phyloP scores from a whole-genome alignment of 2,113 vertebrate species.

The Pipra filicauda region DNA sequence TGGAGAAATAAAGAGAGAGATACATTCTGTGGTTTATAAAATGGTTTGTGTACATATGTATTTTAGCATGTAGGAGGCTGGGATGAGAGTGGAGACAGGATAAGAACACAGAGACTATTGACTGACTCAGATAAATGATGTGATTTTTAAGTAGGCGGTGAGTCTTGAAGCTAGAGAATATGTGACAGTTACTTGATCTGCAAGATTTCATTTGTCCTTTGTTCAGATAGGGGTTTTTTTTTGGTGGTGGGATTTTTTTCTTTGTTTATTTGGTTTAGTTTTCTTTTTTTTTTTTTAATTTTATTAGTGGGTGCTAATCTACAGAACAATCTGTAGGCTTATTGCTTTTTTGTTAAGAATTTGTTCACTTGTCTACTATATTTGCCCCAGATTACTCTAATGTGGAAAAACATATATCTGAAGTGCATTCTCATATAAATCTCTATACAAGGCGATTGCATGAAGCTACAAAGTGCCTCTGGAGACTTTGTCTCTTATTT shows the following conservation, averaged over 20 bases:
- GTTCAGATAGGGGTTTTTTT: neutral
- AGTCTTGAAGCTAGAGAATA: neutral
- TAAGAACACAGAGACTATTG: neutral
- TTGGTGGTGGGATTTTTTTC: no score
- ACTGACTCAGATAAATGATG: neutral
- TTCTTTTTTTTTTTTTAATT: neutral
- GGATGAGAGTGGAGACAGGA: neutral
- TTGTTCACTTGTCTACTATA: neutral
- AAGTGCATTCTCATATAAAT: neutral
- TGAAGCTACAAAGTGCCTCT: neutral
- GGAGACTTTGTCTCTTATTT: neutral
- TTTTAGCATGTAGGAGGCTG: neutral
- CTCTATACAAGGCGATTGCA: neutral
- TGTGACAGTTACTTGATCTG: neutral
- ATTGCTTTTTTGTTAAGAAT: neutral
- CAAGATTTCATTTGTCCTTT: neutral
- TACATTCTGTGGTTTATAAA: neutral
- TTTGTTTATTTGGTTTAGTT: neutral
- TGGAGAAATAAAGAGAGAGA: neutral
- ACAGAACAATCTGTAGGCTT: neutral
- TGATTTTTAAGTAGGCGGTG: neutral
- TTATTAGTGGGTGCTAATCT: neutral
- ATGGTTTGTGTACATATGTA: neutral
- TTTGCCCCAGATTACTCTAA: neutral
- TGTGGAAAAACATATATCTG: neutral